Conservation (phyloP, 2,113 vertebrate genomes). For the Nerophis lumbriciformis region DNA sequence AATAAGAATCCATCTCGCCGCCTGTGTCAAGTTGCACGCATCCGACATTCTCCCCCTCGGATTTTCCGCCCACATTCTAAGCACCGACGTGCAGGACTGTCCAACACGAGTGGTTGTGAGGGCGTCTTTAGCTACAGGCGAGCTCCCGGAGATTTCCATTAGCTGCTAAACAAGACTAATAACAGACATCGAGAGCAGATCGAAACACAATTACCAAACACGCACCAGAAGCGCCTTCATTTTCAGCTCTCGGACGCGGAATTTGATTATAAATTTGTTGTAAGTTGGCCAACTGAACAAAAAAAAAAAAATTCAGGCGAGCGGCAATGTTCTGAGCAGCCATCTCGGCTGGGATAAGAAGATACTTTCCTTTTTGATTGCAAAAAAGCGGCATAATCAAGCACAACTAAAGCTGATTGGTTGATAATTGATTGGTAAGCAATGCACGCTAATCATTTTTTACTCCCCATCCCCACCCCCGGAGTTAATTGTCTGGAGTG, state of each 20-base stretch:
- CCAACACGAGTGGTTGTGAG: background rate
- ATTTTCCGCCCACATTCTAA: no score
- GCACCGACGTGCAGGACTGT: no score
- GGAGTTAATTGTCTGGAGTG: no score
- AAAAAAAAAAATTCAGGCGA: no score
- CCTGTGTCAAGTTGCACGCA: conserved; percentile 43
- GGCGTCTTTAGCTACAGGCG: conserved; percentile 42
- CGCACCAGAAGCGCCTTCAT: conserved; percentile 20
- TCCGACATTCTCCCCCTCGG: background rate
- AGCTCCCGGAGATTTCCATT: conserved; percentile 50
- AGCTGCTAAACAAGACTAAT: conserved; percentile 48
- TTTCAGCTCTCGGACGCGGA: background rate
- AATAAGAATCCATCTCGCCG: background rate
- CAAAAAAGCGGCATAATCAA: no score
- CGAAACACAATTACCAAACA: conserved; percentile 47
- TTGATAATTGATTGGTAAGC: no score
- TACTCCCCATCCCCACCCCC: no score
- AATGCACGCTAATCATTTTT: no score
- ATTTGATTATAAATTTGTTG: conserved; percentile 1
- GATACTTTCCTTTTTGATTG: no score
- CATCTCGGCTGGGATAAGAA: background rate
- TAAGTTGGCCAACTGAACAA: background rate
- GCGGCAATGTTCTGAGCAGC: background rate
- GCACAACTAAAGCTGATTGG: no score
- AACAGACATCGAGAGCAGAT: conserved; percentile 39